A percentile compares a stretch with the other conserved stretches of the same genome.
Evolutionary conservation across 2,888 invertebrate genomes (phyloP).

Genomic region (Monopis laevigella): DNA sequence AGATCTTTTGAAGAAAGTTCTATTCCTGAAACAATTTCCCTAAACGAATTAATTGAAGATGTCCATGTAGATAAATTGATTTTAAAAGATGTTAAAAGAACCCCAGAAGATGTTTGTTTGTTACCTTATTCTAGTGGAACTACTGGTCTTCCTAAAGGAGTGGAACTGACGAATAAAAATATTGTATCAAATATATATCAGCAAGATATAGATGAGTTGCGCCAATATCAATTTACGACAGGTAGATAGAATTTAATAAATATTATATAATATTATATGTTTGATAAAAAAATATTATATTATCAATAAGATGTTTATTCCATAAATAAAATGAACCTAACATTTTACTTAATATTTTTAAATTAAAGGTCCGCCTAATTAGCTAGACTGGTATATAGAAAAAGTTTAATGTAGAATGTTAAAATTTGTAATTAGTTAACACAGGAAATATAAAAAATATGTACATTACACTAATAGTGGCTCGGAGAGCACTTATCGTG

Average conservation of each 20-base stretch:
- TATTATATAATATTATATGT: not conserved
- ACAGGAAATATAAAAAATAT: no score
- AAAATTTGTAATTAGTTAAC: no score
- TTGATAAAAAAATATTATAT: no score
- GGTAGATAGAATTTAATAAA: conserved; percentile 17
- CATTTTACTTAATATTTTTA: no score
- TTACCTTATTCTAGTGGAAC: conserved; percentile 88
- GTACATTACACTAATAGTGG: no score
- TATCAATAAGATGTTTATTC: no score
- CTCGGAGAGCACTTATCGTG: no score
- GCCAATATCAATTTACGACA: conserved; percentile 30
- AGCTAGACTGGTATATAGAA: no score
- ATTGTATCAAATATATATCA: conserved; percentile 55
- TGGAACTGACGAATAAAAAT: conserved; percentile 70
- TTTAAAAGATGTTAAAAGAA: conserved; percentile 42
- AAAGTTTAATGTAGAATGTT: no score
- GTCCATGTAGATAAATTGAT: conserved; percentile 50
- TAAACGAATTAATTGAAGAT: conserved; percentile 63
- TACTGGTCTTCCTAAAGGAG: conserved; percentile 83
- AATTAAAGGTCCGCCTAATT: no score
- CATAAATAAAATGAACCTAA: no score
- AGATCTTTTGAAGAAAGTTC: conserved; percentile 23
- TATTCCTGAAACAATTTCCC: conserved; percentile 67
- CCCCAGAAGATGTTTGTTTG: conserved; percentile 66
- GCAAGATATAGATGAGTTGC: conserved; percentile 31